These are phyloP conservation scores for Lepidochitona cinerea DNA, from an alignment of 2,888 invertebrate genomes.

Conservation along the genomic window DNA sequence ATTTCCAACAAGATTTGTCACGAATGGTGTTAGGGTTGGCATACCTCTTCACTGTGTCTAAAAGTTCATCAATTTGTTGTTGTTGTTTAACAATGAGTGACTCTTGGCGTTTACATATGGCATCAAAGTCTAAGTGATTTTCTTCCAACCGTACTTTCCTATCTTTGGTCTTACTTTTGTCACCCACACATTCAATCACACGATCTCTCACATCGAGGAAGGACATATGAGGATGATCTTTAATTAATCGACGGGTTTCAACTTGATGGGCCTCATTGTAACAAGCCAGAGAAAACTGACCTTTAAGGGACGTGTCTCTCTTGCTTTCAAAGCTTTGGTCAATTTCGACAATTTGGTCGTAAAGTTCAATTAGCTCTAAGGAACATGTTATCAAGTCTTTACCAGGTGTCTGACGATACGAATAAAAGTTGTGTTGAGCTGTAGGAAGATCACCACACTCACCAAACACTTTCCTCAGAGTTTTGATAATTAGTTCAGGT, in stretches of 20 bases:
- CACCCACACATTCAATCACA: background rate
- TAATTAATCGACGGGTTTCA: slow-evolving; percentile 5
- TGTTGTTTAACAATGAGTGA: background rate
- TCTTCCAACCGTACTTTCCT: background rate
- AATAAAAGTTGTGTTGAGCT: slow-evolving; percentile 11
- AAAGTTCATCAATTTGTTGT: background rate
- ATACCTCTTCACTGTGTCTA: background rate
- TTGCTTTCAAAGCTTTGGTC: background rate
- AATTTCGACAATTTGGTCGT: slow-evolving; percentile 7
- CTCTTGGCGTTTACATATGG: background rate
- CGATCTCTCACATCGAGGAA: slow-evolving; percentile 12
- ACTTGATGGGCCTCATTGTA: background rate
- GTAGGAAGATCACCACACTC: no score
- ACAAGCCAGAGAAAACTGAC: slow-evolving; percentile 7
- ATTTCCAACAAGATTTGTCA: background rate
- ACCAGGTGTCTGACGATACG: background rate
- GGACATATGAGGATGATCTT: background rate
- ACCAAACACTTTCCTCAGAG: no score
- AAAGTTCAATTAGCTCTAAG: slow-evolving; percentile 9
- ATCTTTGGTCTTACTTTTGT: background rate
- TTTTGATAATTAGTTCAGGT: slow-evolving; percentile 9
- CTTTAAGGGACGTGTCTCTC: slow-evolving; percentile 2
- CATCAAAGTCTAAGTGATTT: background rate
- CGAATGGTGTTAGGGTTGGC: background rate
- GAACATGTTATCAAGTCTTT: slow-evolving; percentile 13